Percentiles rank a stretch among this genome's conserved stretches.
Conservation (phyloP, 2,797 vertebrate species). For the Eleutherodactylus coqui region DNA sequence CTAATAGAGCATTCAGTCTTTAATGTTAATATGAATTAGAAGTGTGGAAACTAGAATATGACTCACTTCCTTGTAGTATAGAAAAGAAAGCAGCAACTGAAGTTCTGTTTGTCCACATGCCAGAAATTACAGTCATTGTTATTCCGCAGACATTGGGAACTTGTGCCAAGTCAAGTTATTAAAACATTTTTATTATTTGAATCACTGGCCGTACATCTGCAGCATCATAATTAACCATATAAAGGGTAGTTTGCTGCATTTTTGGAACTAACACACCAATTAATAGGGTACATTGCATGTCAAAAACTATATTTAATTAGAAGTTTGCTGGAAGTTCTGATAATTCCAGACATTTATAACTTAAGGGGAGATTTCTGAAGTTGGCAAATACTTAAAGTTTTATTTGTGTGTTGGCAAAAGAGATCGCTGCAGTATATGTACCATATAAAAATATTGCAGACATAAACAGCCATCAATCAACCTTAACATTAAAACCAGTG, state of each 20-base stretch:
- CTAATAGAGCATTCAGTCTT: background rate
- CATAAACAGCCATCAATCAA: too few species aligned
- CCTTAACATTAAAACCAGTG: too few species aligned
- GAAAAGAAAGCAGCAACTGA: conserved; percentile 37
- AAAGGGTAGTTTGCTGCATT: background rate
- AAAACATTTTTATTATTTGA: conserved; percentile 49
- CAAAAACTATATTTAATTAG: background rate
- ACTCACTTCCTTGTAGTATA: conserved; percentile 50
- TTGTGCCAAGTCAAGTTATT: conserved; percentile 50
- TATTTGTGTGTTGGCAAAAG: background rate
- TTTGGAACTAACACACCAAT: background rate
- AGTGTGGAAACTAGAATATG: conserved; percentile 31
- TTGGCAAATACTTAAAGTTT: background rate
- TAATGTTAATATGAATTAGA: conserved; percentile 22
- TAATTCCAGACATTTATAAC: background rate
- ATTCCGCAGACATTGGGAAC: conserved; percentile 19
- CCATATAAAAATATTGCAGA: too few species aligned
- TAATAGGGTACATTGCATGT: background rate
- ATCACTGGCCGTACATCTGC: background rate
- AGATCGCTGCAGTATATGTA: background rate
- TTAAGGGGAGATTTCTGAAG: background rate
- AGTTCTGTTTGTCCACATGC: conserved; percentile 32
- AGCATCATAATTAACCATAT: conserved; percentile 40
- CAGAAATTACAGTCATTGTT: conserved; percentile 48
- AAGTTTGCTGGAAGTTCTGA: background rate